Percentiles rank a stretch among this genome's conserved stretches.
Evolutionary conservation across 64 coral and sea anemone genomes (phyloP).

Genomic region (Stichodactyla mertensii): DNA sequence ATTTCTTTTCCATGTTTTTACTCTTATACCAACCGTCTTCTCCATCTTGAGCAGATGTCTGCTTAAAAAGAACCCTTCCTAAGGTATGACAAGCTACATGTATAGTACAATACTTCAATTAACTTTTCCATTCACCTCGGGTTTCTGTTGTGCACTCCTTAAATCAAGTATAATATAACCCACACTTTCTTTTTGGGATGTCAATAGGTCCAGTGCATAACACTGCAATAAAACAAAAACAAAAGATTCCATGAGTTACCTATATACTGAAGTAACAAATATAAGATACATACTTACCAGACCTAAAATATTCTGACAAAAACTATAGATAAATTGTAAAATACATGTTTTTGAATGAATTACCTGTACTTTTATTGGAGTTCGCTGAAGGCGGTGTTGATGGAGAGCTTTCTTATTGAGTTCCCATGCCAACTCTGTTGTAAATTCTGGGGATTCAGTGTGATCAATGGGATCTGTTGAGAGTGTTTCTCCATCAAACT

Average conservation of each 20-base stretch:
- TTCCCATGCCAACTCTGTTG: conserved; percentile 97
- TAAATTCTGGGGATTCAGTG: conserved; percentile 79
- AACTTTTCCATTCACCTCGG: conserved; percentile 37
- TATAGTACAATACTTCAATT: background rate
- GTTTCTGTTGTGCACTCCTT: conserved; percentile 81
- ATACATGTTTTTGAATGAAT: too few species aligned
- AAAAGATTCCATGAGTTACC: background rate
- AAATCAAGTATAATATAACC: conserved; percentile 96
- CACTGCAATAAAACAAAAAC: conserved; percentile 52
- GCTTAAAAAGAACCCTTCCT: too few species aligned
- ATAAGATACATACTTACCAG: too few species aligned
- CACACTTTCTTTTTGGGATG: conserved; percentile 89
- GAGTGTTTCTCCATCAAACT: conserved; percentile 97
- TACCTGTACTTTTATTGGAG: conserved; percentile 99
- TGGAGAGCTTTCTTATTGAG: conserved; percentile 85
- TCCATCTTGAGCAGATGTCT: too few species aligned
- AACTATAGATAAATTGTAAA: too few species aligned
- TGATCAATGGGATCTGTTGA: conserved; percentile 98
- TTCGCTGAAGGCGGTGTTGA: conserved; percentile 86
- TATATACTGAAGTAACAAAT: background rate
- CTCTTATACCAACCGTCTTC: too few species aligned
- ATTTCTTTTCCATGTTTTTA: too few species aligned
- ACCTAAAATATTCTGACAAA: too few species aligned
- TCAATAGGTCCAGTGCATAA: conserved; percentile 80
- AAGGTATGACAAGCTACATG: too few species aligned